These are phyloP conservation scores for Drosophila lowei DNA, from an alignment of 1,140 invertebrate genomes.

Conservation along the genomic window DNA sequence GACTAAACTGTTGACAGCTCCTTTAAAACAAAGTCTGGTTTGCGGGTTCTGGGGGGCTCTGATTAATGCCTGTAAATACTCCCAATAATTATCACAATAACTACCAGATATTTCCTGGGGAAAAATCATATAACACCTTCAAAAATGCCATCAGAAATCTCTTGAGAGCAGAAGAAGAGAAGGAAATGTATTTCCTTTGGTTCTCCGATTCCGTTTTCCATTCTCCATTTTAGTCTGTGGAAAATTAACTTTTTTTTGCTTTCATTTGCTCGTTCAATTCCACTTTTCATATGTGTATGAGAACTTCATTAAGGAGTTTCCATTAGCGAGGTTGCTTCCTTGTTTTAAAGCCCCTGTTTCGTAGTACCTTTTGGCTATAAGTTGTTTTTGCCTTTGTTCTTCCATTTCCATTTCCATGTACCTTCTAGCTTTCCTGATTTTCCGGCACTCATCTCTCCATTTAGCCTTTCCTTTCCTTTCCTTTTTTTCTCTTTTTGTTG, in stretches of 20 bases:
- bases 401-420: background rate
- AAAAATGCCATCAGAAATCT: background rate
- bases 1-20: no score
- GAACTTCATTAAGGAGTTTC: slow-evolving; percentile 9
- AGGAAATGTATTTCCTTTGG: background rate
- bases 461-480: background rate
- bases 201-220: no score
- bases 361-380: background rate
- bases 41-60: no score
- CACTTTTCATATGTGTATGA: slow-evolving; percentile 5
- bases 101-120: background rate
- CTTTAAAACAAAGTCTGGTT: no score
- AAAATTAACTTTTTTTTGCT: slow-evolving; percentile 15
- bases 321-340: slow-evolving; percentile 3
- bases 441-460: background rate
- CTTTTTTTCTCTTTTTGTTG: background rate
- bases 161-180: background rate
- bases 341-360: slow-evolving; percentile 3
- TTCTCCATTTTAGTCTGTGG: no score
- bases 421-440: background rate
- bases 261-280: slow-evolving; percentile 11
- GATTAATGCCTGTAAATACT: no score
- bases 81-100: no score
- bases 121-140: background rate
- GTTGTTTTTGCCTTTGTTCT: no score